phyloP scores from a whole-genome alignment of 2,113 vertebrate genomes.

The Psittacula cyanocephala region DNA sequence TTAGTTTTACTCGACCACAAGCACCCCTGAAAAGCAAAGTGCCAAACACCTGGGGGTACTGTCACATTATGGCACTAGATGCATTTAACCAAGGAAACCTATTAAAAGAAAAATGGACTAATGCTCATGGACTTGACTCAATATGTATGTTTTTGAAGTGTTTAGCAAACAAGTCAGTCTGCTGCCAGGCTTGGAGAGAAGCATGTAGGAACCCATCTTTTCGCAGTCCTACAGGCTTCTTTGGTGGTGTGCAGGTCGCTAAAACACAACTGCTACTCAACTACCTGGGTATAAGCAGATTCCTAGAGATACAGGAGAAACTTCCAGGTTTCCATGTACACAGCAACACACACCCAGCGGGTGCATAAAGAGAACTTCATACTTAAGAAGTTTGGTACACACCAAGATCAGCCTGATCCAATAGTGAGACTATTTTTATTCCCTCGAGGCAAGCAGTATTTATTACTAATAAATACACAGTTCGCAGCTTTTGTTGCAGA shows the following conservation, averaged over 20 bases:
- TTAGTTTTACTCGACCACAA: not conserved
- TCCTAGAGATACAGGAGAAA: not conserved
- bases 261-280: not conserved
- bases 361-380: not conserved
- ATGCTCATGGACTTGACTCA: not conserved
- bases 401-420: not conserved
- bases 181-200: not conserved
- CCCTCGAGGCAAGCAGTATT: not conserved
- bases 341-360: not conserved
- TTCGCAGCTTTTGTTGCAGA: not conserved
- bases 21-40: not conserved
- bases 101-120: not conserved
- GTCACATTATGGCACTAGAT: fast-evolving
- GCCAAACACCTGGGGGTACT: not conserved
- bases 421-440: not conserved
- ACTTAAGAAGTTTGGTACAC: not conserved
- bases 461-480: not conserved
- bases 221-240: not conserved
- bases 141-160: not conserved
- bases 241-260: not conserved
- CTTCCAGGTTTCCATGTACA: not conserved
- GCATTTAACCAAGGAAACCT: not conserved
- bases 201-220: not conserved
- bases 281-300: not conserved
- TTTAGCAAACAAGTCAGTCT: not conserved